Evolutionary conservation across 2,888 invertebrate species (phyloP), one percentile per base, ranked within the genome.

Genomic region (Eledona agricola): DNA sequence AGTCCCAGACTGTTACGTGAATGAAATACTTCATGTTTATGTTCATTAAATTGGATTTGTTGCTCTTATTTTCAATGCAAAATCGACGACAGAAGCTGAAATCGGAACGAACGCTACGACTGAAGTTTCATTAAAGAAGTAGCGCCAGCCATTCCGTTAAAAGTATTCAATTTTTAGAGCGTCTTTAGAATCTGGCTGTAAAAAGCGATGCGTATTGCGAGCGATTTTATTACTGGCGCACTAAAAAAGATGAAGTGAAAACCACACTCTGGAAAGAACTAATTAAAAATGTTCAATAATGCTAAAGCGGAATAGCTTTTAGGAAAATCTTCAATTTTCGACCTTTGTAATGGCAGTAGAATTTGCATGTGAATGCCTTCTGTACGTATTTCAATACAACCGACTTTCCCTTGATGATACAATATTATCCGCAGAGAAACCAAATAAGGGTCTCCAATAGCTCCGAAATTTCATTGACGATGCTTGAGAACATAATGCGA

Each of bases 121-220:
- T n/a, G 31, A 20, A 43, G 10, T 34, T 45, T 45, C 45, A 45
- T 45, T 45, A 45, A 22, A 25, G 32, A 45, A 32, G 34, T 31
- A 42, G 31, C 42, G 31, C 15, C 42, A n/a, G 29, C 29, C 11
- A 42, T 42, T 29, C 12, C 3, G 20, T 11, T 42, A 19, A 45
- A 7, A 45, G 45, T 23, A 34, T 45, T 45, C 32, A 32, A 34
- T 45, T 34, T 45, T 6, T 12, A 16, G 20, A 42, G 42, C 11
- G 19, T 4, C 26, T 11, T 40, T 38, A 9, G 26, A 26, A 26
- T 26, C 10, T 1, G 43, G 12, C 43, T 32, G 20, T 42, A 43
- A 43, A 34, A 43, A 40, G 22, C 23, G 31, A 45, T 13, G 45
- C 34, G 22, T 23, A 22, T 37, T 11, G 12, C 35, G 7, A 13